phyloP scores from a whole-genome alignment of 1,140 invertebrate species.

The Dolichoris vasculosae region DNA sequence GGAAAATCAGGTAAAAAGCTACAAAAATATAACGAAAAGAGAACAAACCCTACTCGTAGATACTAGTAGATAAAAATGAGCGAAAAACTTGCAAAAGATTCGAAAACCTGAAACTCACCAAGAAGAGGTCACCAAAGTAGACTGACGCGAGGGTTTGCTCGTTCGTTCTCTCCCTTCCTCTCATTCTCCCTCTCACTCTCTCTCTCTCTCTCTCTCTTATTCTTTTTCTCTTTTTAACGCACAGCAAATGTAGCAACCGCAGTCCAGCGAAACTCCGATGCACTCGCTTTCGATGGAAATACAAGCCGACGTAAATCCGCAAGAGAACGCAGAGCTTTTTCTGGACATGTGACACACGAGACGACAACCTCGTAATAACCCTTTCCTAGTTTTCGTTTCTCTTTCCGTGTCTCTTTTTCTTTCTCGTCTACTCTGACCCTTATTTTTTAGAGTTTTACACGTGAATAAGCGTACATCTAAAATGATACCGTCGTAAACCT shows the following conservation, averaged over 20 bases:
- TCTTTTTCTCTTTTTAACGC: background rate
- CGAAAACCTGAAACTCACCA: slow-evolving; percentile 39
- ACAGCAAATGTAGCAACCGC: slow-evolving; percentile 14
- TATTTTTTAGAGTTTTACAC: background rate
- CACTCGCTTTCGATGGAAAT: slow-evolving; percentile 57
- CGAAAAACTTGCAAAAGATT: slow-evolving; percentile 41
- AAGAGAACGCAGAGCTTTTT: slow-evolving; percentile 55
- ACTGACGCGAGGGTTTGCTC: background rate
- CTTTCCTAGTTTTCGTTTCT: background rate
- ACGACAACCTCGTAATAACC: slow-evolving; percentile 60
- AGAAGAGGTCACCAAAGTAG: background rate
- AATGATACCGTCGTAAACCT: background rate
- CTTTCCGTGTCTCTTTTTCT: background rate
- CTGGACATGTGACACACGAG: slow-evolving; percentile 55
- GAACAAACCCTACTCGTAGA: background rate
- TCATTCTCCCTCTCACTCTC: background rate
- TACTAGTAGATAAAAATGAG: slow-evolving; percentile 22
- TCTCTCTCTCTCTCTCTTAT: background rate
- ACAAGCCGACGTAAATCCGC: slow-evolving; percentile 60
- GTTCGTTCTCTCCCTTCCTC: background rate
- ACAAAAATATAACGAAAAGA: background rate
- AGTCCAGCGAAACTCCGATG: slow-evolving; percentile 52
- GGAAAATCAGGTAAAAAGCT: slow-evolving; percentile 25
- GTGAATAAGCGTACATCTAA: background rate
- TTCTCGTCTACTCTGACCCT: background rate